These are phyloP conservation scores for Setipinna tenuifilis DNA, from an alignment of 2,797 vertebrate genomes.

Conservation along the genomic window DNA sequence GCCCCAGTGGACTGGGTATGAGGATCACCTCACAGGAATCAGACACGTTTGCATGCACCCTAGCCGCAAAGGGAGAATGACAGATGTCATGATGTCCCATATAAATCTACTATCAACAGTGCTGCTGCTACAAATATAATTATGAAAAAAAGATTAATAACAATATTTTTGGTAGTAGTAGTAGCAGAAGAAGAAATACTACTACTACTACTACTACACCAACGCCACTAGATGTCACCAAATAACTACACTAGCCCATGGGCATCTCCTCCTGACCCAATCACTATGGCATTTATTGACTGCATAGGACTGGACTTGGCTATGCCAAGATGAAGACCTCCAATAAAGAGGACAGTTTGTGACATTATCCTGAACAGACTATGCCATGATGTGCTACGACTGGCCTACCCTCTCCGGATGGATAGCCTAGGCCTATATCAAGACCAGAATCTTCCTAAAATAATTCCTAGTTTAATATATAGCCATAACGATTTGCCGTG, in stretches of 20 bases:
- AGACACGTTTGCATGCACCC: not conserved
- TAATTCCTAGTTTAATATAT: not conserved
- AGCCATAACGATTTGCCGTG: not conserved
- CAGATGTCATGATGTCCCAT: too few species aligned
- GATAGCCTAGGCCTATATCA: not conserved
- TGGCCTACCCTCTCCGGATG: not conserved
- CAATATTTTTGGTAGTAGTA: too few species aligned
- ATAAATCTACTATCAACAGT: too few species aligned
- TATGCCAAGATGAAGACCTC: not conserved
- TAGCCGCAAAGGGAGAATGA: too few species aligned
- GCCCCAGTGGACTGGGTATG: not conserved
- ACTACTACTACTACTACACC: not conserved
- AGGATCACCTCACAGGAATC: not conserved
- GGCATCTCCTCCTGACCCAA: not conserved
- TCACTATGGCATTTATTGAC: not conserved
- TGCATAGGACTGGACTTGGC: not conserved
- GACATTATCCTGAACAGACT: not conserved
- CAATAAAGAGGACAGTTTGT: not conserved
- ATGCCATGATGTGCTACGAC: not conserved
- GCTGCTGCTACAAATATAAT: too few species aligned
- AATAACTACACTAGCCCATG: not conserved
- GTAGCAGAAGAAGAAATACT: too few species aligned
- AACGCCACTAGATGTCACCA: slow-evolving; percentile 16
- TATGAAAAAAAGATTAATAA: too few species aligned
- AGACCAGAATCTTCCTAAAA: not conserved